Percentiles rank a stretch among this genome's conserved stretches.
phyloP scores from a whole-genome alignment of 2,797 vertebrate genomes.

The Brachyrhaphis roseni region DNA sequence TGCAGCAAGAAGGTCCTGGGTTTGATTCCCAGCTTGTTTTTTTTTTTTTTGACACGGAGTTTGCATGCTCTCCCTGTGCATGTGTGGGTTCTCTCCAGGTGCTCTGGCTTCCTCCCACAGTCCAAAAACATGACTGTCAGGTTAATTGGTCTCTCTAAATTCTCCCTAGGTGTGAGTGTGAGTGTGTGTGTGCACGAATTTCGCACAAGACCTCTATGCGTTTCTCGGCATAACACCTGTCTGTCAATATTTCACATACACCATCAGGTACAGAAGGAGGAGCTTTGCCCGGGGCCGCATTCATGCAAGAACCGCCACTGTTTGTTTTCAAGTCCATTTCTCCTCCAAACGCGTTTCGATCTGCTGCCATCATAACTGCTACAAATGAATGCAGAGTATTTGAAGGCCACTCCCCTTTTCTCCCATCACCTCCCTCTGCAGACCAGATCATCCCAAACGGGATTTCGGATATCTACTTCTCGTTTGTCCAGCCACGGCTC shows the following conservation, averaged over 20 bases:
- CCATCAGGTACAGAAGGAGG: neutral
- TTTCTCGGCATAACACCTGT: too few species aligned
- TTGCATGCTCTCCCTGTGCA: too few species aligned
- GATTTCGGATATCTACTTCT: conserved; percentile 5
- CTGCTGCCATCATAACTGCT: neutral
- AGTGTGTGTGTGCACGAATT: too few species aligned
- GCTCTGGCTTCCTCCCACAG: too few species aligned
- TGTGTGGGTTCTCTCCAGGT: too few species aligned
- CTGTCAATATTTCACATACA: neutral
- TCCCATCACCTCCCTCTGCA: neutral
- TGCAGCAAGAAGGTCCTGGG: too few species aligned
- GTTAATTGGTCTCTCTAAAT: too few species aligned
- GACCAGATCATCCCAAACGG: neutral
- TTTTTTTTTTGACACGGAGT: too few species aligned
- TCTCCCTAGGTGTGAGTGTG: too few species aligned
- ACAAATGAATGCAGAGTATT: neutral
- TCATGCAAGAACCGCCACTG: neutral
- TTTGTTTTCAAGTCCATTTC: neutral
- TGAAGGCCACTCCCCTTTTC: neutral
- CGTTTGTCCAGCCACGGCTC: neutral
- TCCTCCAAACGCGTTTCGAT: neutral
- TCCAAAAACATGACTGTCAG: too few species aligned
- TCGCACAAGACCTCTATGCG: too few species aligned
- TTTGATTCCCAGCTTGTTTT: too few species aligned
- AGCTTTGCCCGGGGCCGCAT: neutral